Percentiles rank a stretch among this genome's conserved stretches.
Conservation (phyloP, 1,140 invertebrate genomes). For the Meteorus sp. region DNA sequence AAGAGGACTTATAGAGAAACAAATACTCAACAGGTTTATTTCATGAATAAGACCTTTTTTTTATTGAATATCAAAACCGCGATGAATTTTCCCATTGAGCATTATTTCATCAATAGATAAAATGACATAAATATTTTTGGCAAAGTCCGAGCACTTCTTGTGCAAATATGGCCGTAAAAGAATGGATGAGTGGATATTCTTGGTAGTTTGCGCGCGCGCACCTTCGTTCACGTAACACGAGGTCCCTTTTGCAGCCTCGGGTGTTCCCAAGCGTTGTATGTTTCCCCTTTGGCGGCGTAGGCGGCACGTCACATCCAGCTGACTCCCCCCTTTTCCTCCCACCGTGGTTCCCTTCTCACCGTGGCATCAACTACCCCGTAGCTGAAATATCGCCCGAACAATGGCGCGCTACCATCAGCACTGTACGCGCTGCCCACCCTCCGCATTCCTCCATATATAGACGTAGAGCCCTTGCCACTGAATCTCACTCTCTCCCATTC, state of each 20-base stretch:
- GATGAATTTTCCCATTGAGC: no score
- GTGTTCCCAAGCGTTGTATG: constrained; percentile 49
- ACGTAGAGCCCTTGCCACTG: no score
- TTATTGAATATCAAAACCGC: no score
- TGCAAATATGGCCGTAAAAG: constrained; percentile 43
- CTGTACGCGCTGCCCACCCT: background rate
- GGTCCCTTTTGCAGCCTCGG: constrained; percentile 46
- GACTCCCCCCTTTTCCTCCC: constrained; percentile 50
- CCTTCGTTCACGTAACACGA: constrained; percentile 35
- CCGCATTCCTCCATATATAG: background rate
- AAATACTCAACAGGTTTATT: no score
- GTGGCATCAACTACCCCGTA: constrained; percentile 38
- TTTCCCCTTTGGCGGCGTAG: constrained; percentile 55
- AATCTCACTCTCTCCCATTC: constrained; percentile 10
- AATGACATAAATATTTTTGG: no score
- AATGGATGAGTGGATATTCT: constrained; percentile 44
- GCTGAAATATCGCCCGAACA: constrained; percentile 58
- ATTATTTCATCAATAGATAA: no score
- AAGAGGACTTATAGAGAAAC: no score
- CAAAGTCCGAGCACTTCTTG: no score
- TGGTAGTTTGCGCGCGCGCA: no score
- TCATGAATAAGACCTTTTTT: no score
- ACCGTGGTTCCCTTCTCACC: no score
- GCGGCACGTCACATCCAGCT: constrained; percentile 59
- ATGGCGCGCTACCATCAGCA: constrained; percentile 47